Evolutionary conservation across 2,888 invertebrate species (phyloP).

Genomic region (Morpho achilles): DNA sequence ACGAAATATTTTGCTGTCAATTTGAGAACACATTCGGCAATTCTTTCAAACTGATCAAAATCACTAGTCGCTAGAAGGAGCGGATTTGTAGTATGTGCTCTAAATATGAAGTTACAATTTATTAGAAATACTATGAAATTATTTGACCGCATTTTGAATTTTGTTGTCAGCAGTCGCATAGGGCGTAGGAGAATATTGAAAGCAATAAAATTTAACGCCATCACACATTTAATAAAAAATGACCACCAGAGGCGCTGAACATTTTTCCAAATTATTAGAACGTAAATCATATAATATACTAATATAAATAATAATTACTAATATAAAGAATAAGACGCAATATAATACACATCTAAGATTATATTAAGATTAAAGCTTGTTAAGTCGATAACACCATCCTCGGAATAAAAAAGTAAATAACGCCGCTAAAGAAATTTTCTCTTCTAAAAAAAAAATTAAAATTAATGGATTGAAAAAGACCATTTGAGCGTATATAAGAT

Average conservation of each 20-base stretch:
- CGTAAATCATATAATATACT: too few relatives aligned
- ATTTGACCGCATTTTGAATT: conserved; percentile 13
- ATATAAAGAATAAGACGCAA: too few relatives aligned
- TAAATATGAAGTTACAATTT: conserved; percentile 35
- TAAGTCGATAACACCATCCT: too few relatives aligned
- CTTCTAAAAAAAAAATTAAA: too few relatives aligned
- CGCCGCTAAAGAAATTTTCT: too few relatives aligned
- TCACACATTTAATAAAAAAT: too few relatives aligned
- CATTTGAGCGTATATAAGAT: too few relatives aligned
- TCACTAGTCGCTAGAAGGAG: conserved; percentile 57
- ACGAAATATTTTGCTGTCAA: conserved; percentile 74
- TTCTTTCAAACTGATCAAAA: conserved; percentile 59
- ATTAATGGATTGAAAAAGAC: too few relatives aligned
- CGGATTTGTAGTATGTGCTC: conserved; percentile 47
- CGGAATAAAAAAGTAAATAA: too few relatives aligned
- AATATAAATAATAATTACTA: too few relatives aligned
- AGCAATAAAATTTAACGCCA: neutral
- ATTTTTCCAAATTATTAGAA: neutral
- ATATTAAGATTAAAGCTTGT: too few relatives aligned
- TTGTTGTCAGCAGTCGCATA: neutral
- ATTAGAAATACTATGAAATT: conserved; percentile 10
- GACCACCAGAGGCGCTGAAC: conserved; percentile 1
- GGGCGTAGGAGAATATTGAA: neutral
- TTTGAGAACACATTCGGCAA: conserved; percentile 72
- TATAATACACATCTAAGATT: too few relatives aligned